Evolutionary conservation across 23 tunicate species (phyloP).

Genomic region (Halocynthia aurantium): DNA sequence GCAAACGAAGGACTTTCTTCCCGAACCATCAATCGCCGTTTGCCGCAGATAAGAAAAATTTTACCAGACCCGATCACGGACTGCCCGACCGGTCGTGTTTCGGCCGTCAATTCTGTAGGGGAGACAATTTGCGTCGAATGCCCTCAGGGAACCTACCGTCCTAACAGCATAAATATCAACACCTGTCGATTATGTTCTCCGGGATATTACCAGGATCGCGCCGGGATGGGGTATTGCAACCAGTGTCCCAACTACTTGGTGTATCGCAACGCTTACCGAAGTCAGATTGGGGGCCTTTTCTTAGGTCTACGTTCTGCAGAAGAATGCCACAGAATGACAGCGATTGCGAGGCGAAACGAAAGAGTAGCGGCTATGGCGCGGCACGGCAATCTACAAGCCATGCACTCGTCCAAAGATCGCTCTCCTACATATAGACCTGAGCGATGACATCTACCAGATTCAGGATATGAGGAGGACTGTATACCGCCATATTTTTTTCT

Average conservation of each 20-base stretch:
- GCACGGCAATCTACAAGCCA: too few relatives aligned
- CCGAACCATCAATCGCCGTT: background rate
- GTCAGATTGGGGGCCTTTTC: too few relatives aligned
- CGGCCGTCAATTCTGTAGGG: background rate
- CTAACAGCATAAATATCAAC: background rate
- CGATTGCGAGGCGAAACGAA: too few relatives aligned
- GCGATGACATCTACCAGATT: too few relatives aligned
- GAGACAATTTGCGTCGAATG: background rate
- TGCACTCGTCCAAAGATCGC: too few relatives aligned
- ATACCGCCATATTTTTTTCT: too few relatives aligned
- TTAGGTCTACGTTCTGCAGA: too few relatives aligned
- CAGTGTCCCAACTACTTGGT: background rate
- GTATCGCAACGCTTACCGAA: too few relatives aligned
- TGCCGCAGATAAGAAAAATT: background rate
- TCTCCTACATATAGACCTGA: too few relatives aligned
- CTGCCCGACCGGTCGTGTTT: slow-evolving; percentile 11
- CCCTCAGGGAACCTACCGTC: slow-evolving; percentile 11
- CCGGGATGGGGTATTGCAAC: slow-evolving; percentile 6
- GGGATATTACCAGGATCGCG: slow-evolving; percentile 17
- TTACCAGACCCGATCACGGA: background rate
- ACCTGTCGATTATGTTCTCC: slow-evolving; percentile 16
- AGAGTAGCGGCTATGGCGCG: too few relatives aligned
- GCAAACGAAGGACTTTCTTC: background rate
- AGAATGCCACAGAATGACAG: too few relatives aligned
- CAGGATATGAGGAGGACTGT: too few relatives aligned